Evolutionary conservation across 2,797 vertebrate genomes (phyloP).

Genomic region (Epinephelus malabaricus): DNA sequence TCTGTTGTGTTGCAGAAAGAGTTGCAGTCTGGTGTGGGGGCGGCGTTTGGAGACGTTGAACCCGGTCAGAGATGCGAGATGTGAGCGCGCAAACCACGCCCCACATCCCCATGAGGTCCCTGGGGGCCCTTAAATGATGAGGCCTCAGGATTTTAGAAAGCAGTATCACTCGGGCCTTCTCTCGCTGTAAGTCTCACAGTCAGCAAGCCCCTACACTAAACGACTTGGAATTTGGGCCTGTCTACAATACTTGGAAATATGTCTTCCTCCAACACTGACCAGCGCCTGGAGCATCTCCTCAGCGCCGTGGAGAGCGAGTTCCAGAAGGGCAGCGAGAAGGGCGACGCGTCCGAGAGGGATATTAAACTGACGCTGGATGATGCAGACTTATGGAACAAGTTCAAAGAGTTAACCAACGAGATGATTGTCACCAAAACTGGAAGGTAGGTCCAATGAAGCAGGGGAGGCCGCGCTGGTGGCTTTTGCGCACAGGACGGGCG

Average conservation of each 20-base stretch:
- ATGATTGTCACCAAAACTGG: slow-evolving; percentile 91
- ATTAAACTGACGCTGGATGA: slow-evolving; percentile 88
- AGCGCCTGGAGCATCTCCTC: slow-evolving; percentile 88
- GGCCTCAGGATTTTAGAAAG: slow-evolving; percentile 31
- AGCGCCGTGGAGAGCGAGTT: slow-evolving; percentile 90
- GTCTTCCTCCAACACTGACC: slow-evolving; percentile 84
- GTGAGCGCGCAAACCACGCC: slow-evolving; percentile 68
- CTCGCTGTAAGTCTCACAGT: slow-evolving; percentile 14
- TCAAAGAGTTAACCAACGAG: slow-evolving; percentile 90
- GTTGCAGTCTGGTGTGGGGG: slow-evolving; percentile 8
- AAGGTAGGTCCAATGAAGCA: slow-evolving; percentile 76
- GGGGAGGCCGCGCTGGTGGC: background rate
- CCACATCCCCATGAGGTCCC: slow-evolving; percentile 80
- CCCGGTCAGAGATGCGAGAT: slow-evolving; percentile 51
- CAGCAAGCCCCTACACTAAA: background rate
- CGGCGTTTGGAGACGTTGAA: slow-evolving; percentile 41
- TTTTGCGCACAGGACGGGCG: background rate
- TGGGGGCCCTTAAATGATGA: slow-evolving; percentile 80
- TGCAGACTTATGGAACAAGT: slow-evolving; percentile 87
- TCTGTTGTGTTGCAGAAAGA: background rate
- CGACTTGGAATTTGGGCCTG: slow-evolving; percentile 36
- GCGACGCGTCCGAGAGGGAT: slow-evolving; percentile 87
- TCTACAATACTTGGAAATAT: slow-evolving; percentile 70
- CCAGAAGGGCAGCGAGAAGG: slow-evolving; percentile 88
- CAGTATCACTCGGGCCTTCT: slow-evolving; percentile 45